These are phyloP conservation scores for Origma solitaria DNA, from an alignment of 2,113 vertebrate species.

Conservation along the genomic window DNA sequence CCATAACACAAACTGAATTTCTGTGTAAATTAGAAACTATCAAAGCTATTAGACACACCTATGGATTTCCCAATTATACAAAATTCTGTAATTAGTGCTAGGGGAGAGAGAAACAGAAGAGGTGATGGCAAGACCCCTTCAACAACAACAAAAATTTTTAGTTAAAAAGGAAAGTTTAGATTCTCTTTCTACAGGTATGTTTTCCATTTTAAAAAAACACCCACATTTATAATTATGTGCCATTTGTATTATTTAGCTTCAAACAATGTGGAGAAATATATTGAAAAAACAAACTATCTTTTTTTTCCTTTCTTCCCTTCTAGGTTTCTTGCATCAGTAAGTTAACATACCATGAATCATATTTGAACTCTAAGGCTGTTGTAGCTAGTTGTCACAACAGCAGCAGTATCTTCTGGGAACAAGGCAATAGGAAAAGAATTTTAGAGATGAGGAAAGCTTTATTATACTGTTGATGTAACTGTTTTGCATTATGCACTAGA, in stretches of 20 bases:
- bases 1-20: background rate
- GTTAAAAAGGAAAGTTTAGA: background rate
- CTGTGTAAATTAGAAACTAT: background rate
- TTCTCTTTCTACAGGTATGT: background rate
- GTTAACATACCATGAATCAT: background rate
- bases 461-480: background rate
- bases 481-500: background rate
- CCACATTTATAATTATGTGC: background rate
- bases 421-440: background rate
- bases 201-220: background rate
- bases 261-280: background rate
- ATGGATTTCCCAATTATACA: background rate
- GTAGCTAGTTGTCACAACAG: background rate
- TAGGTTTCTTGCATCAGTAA: background rate
- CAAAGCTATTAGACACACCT: background rate
- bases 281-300: background rate
- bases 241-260: background rate
- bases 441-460: background rate
- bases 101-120: background rate
- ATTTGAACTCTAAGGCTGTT: background rate
- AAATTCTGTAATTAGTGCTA: background rate
- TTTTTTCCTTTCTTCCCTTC: background rate
- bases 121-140: background rate
- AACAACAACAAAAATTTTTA: background rate
- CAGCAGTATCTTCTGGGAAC: background rate